Percentiles rank a stretch among this genome's conserved stretches.
Conservation (phyloP, 2,888 invertebrate species). For the Spialia ferax region DNA sequence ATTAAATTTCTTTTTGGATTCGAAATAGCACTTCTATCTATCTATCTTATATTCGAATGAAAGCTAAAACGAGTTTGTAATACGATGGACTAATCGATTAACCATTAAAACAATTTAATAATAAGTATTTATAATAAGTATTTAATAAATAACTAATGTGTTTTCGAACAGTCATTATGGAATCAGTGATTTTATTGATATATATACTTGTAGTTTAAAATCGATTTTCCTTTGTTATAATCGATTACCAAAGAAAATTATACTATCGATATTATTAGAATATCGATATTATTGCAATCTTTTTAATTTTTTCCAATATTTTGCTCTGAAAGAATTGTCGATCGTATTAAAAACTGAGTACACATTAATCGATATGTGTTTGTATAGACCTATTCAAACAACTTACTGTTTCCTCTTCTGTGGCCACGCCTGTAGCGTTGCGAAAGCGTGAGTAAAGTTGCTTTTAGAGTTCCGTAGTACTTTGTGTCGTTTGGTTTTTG, state of each 20-base stretch:
- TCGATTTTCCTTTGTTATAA: no score
- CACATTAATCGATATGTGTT: constrained; percentile 40
- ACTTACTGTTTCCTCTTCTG: constrained; percentile 80
- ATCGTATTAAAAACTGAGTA: constrained; percentile 28
- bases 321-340: no score
- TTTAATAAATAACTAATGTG: neutral
- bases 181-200: no score
- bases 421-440: constrained; percentile 84
- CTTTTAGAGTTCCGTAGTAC: constrained; percentile 74
- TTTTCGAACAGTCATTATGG: neutral
- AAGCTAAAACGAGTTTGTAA: constrained; percentile 36
- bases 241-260: no score
- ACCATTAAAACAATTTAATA: neutral
- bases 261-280: no score
- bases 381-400: constrained; percentile 71
- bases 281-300: no score
- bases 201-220: no score
- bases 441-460: constrained; percentile 85
- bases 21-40: constrained; percentile 48
- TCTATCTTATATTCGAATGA: constrained; percentile 33
- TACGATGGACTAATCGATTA: constrained; percentile 10
- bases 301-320: no score
- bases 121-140: neutral
- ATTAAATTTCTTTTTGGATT: constrained; percentile 48
- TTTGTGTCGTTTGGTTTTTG: constrained; percentile 64